Evolutionary conservation across 2,888 invertebrate species (phyloP), one percentile per base, ranked within the genome.

Genomic region (Catocala sponsa): DNA sequence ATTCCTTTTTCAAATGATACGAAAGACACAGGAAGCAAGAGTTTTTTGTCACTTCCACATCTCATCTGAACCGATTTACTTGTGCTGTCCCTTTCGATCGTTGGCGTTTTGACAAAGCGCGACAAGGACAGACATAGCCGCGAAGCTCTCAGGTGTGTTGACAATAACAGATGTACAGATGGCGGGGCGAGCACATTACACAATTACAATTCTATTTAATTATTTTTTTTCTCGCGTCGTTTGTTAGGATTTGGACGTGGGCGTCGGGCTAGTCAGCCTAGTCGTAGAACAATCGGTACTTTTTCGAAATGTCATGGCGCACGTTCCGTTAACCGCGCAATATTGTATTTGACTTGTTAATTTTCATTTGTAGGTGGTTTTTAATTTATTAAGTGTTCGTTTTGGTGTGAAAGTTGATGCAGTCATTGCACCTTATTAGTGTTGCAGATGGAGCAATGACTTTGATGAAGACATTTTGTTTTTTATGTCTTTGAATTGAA

Each of bases 31-130:
- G 94, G 94, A 94, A 94, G 92, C 92, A 82, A 80, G 86, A 89
- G 90, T 93, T 94, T 94, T 94, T 94, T 94, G 94, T 94, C 91
- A 94, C 93, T 94, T 94, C 94, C 94, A 91, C 90, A 84, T 90
- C 85, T 86, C 81, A 81, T 73, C 81, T 77, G 78, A 83, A 83
- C 87, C 71, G 84, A 90, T 84, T 84, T 75, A 70, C 65, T 76
- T 65, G 50, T 41, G 43, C 75, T 59, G 32, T 91, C 90, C 79
- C 81, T 70, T 59, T 91, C 80, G 13, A 33, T 59, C 83, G 0
- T 55, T 48, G 25, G 33, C 0, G 43, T 58, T 63, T 74, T 49
- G 0, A 2, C 0, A 7, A 25, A 9, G 83, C 59, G 60, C 35
- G 83, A 86, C 43, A 79, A 79, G 78, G 89, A 88, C 56, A 70